Base-by-base conservation (phyloP, 2,797 vertebrate genomes). In the Xenops minutus region DNA sequence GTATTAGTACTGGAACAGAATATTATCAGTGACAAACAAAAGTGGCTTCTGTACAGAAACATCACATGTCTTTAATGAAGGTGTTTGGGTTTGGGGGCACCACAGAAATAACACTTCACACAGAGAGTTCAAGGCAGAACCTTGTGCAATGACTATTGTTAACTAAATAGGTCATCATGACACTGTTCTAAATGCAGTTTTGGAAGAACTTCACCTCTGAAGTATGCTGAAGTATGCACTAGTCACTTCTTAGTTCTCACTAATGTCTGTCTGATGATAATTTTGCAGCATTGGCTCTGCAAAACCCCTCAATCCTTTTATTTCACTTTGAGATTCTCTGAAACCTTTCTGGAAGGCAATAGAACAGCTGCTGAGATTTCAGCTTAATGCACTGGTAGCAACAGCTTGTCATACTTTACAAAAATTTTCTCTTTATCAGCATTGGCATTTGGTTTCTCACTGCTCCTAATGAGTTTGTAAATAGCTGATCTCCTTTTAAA, bases 401-500 rank as follows among this genome's bases (percentile, higher is more conserved):
- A 49, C 1, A 1, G 64, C 73, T 91, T 83, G 48, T 63, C 59
- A 32, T 5, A 34, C 48, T 73, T 68, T 1, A 92, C 58, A 73
- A 63, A 87, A 52, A 29, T 22, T 32, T 75, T 69, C 62, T 75
- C 3, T 89, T 91, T 83, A 89, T 83, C 82, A 88, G 68, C 59
- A 66, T 11, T 85, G 46, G 81, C 58, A 71, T 89, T 86, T 81
- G 55, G 46, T 71, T 96, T 94, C 74, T 93, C 73, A 52, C 76
- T 61, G 74, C 69, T 86, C 55, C 49, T 77, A 68, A 58, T 48
- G 79, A 95, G 78, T 80, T 52, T 77, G 67, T 74, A 91, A 94
- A 91, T 54, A 93, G 32, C 86, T 79, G 19, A 84, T 93, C 73
- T 92, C 49, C 75, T 75, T 87, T 88, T 66, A 92, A 93, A 84